These are phyloP conservation scores for Ianthella basta DNA, from an alignment of 37 sponge, comb jelly and placozoan genomes.

Conservation along the genomic window DNA sequence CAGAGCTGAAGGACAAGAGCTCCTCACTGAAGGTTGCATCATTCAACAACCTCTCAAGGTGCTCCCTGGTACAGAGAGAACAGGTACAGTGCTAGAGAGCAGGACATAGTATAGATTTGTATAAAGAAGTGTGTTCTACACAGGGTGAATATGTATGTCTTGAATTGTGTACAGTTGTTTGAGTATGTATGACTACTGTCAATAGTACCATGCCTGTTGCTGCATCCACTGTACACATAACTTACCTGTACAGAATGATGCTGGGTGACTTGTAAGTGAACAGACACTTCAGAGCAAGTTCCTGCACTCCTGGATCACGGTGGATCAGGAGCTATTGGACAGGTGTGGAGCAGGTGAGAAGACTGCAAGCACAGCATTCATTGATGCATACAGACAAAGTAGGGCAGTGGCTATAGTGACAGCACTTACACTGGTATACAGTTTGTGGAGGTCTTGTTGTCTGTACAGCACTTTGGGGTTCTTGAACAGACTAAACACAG, in stretches of 20 bases:
- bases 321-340: slow-evolving; percentile 72
- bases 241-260: slow-evolving; percentile 72
- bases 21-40: slow-evolving; percentile 75
- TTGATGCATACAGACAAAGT: slow-evolving; percentile 41
- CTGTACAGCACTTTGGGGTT: slow-evolving; percentile 76
- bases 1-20: slow-evolving; percentile 58
- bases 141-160: too few relatives aligned
- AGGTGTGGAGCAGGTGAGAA: background rate
- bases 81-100: background rate
- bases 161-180: background rate
- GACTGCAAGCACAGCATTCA: background rate
- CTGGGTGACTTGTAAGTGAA: slow-evolving; percentile 64
- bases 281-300: slow-evolving; percentile 72
- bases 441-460: slow-evolving; percentile 57
- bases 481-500: slow-evolving; percentile 71
- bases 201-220: background rate
- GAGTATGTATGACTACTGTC: background rate
- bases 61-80: slow-evolving; percentile 48
- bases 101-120: background rate
- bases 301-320: slow-evolving; percentile 72
- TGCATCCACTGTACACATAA: background rate
- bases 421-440: slow-evolving; percentile 48
- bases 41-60: slow-evolving; percentile 64
- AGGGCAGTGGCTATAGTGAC: background rate
- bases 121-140: too few relatives aligned